Base-by-base conservation (phyloP, 2,888 invertebrate species). In the Meandrusa payeni region DNA sequence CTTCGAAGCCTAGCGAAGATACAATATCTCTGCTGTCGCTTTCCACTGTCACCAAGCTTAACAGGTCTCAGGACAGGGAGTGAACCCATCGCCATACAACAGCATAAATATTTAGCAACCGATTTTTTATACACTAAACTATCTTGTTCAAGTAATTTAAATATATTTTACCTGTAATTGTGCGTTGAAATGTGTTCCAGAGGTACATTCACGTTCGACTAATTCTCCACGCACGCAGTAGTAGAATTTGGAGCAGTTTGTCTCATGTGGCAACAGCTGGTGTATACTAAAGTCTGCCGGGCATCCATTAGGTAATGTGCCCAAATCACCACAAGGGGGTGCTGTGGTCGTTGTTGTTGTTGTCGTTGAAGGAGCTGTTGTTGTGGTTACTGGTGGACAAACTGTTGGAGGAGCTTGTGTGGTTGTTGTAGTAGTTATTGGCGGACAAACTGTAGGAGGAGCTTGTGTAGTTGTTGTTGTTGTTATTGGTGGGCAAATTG, bases 221-320 rank as follows among this genome's bases (percentile, higher is more conserved):
- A 55, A 53, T n/a, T 61, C 51, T 4, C 69, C 72, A 12, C 54
- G 54, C 2, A 50, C 51, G 46, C 74, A 76, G 32, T 64, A 57
- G 46, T 74, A 71, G 57, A 64, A 71, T 15, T 54, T 59, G 20
- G 46, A 47, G 48, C 72, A 72, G n/a, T 64, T 51, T 0, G 47
- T 50, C 38, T 64, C 62, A 26, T 72, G 68, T 0, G 70, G 67
- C n/a, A 72, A 31, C 0, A 69, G 47, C 1, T 50, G 46, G 11
- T 68, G 57, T 3, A 61, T 39, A 2, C 47, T 17, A 31, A 51
- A 61, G 37, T 63, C 57, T 11, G 55, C 52, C 2, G 68, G 68
- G 29, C 68, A 67, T 2, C 61, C 64, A 37, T 64, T 67, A 0
- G 57, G 51, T 3, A 62, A 46, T 64, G 57, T 27, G 1, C 7